phyloP scores from a whole-genome alignment of 1,140 invertebrate genomes.

The Lanistes nyassanus region DNA sequence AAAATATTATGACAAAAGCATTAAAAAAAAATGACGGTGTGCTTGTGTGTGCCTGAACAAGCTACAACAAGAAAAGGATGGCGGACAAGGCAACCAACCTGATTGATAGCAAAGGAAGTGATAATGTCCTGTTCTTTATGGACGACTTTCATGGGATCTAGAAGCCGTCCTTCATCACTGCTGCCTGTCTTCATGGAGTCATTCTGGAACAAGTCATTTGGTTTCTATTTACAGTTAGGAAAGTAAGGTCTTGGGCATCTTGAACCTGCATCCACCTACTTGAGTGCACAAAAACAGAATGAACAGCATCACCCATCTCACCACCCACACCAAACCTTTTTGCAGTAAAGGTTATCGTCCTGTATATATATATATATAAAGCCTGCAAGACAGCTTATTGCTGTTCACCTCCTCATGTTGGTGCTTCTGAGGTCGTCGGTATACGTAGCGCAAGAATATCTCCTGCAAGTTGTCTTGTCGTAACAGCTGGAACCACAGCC shows the following conservation, averaged over 20 bases:
- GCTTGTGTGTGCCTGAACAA: too few relatives aligned
- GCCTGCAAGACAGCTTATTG: too few relatives aligned
- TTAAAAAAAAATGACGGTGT: neutral
- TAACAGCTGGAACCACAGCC: conserved; percentile 94
- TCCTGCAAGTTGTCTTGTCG: conserved; percentile 93
- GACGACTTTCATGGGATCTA: conserved; percentile 86
- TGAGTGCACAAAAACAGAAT: too few relatives aligned
- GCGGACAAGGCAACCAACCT: conserved; percentile 75
- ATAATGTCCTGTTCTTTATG: conserved; percentile 99
- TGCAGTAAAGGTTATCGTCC: too few relatives aligned
- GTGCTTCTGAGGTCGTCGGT: conserved; percentile 75
- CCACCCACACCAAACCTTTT: too few relatives aligned
- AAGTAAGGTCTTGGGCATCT: too few relatives aligned
- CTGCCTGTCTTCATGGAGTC: conserved; percentile 39
- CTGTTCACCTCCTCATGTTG: neutral
- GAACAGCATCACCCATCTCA: too few relatives aligned
- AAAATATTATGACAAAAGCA: neutral
- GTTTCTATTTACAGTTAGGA: conserved; percentile 20
- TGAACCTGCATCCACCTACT: too few relatives aligned
- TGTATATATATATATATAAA: too few relatives aligned
- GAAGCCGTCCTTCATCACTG: conserved; percentile 39
- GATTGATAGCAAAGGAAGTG: conserved; percentile 95
- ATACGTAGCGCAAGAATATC: conserved; percentile 95
- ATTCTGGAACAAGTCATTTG: conserved; percentile 26
- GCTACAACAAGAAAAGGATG: too few relatives aligned